These are phyloP conservation scores for Chrysolina americana DNA, from an alignment of 2,888 invertebrate species.

Conservation along the genomic window DNA sequence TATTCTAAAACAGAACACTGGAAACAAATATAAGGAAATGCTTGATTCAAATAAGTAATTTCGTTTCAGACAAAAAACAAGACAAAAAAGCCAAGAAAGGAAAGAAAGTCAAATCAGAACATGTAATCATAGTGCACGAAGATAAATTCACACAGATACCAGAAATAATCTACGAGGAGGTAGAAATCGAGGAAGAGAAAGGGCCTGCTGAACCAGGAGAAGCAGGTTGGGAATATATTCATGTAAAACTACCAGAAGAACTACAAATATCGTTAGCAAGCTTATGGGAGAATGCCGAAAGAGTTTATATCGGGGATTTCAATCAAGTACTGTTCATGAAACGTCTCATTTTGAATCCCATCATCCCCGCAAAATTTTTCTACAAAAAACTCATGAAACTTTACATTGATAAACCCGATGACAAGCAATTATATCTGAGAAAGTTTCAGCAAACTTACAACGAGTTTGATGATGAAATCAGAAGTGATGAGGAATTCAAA, in stretches of 20 bases:
- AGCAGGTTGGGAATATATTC: constrained; percentile 66
- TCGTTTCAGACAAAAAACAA: constrained; percentile 21
- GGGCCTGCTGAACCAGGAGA: constrained; percentile 61
- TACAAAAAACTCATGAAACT: constrained; percentile 73
- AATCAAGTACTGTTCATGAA: constrained; percentile 73
- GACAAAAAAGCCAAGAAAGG: constrained; percentile 46
- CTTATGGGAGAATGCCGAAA: constrained; percentile 70
- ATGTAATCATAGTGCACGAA: constrained; percentile 53
- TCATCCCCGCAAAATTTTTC: constrained; percentile 74
- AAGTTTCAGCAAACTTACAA: constrained; percentile 76
- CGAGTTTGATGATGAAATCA: constrained; percentile 74
- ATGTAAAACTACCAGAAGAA: constrained; percentile 60
- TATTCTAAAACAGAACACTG: too few species aligned
- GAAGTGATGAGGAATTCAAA: constrained; percentile 74
- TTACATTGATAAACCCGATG: constrained; percentile 73
- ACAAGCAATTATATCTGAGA: constrained; percentile 73
- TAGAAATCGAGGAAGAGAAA: constrained; percentile 47
- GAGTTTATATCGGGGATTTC: constrained; percentile 70
- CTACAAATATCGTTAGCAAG: constrained; percentile 64
- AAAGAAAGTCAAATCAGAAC: constrained; percentile 39
- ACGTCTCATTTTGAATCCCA: constrained; percentile 71
- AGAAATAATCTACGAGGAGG: constrained; percentile 54
- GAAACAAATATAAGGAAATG: too few species aligned
- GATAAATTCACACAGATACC: constrained; percentile 65
- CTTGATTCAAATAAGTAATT: too few species aligned